Evolutionary conservation across 1,140 invertebrate genomes (phyloP).

Genomic region (Anastatus disparis): DNA sequence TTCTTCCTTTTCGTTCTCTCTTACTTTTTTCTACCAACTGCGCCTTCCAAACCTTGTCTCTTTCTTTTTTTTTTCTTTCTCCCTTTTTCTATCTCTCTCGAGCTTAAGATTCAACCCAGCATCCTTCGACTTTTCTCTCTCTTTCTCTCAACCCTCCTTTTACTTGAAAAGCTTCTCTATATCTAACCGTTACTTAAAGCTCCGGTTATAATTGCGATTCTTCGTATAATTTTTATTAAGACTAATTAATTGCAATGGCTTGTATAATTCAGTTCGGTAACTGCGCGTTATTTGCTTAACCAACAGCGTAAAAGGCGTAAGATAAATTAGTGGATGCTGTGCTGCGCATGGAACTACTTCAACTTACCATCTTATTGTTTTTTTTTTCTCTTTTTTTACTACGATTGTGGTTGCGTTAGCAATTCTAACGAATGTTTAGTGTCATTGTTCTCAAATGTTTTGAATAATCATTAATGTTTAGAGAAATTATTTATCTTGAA

Average conservation of each 20-base stretch:
- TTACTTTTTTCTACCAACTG: background rate
- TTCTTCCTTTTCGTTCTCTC: background rate
- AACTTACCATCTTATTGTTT: no score
- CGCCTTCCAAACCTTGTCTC: background rate
- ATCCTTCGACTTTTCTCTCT: slow-evolving; percentile 32
- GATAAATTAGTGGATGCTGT: slow-evolving; percentile 53
- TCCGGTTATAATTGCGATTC: slow-evolving; percentile 60
- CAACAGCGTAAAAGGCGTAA: slow-evolving; percentile 31
- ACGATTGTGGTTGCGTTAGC: slow-evolving; percentile 17
- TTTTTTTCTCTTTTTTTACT: slow-evolving; percentile 7
- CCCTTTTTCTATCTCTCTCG: slow-evolving; percentile 25
- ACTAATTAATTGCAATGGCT: slow-evolving; percentile 66
- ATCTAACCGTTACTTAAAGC: background rate
- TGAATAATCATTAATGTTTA: slow-evolving; percentile 5
- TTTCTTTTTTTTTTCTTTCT: background rate
- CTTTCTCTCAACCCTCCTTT: slow-evolving; percentile 29
- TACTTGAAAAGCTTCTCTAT: background rate
- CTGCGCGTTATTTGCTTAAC: slow-evolving; percentile 41
- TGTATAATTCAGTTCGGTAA: slow-evolving; percentile 58
- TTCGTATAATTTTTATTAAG: slow-evolving; percentile 66
- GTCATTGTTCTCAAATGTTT: background rate
- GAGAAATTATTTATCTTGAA: no score
- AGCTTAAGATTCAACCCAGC: background rate
- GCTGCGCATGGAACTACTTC: no score
- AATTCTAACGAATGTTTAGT: slow-evolving; percentile 31